Base-by-base conservation (phyloP, 2,888 invertebrate species). In the Neria commutata region DNA sequence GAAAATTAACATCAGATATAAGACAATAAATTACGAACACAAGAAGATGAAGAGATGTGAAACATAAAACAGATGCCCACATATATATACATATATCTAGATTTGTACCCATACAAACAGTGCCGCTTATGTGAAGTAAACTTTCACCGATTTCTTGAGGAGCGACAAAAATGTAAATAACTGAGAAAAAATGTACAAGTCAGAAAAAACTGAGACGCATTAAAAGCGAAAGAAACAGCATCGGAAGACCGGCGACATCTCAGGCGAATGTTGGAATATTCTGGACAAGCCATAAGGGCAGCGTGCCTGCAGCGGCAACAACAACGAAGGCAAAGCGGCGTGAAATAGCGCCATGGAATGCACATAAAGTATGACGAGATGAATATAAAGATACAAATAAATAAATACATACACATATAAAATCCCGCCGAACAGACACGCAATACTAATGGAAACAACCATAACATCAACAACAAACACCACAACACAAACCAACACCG, bases 101-200 rank as follows among this genome's bases (percentile, higher is more conserved):
- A 58, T 61, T 73, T 61, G 68, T 73, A 67, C 70, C 55, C 29
- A 63, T 61, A 72, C 72, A 71, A 71, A 72, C 54, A 63, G 54
- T 67, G 61, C 63, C 54, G 58, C 72, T 64, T 60, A 71, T 68
- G 68, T 67, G 33, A 67, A 72, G 26, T 29, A 54, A 60, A 74
- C 73, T 74, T 74, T 74, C 73, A 73, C 73, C 73, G 67, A 69
- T 74, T 74, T 74, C 68, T 68, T 68, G 54, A 62, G 68, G 56
- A 65, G 58, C 54, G 52, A 54, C 58, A 37, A 23, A 55, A 54
- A 51, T 47, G 19, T 29, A 29, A 29, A 47, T 26, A 37, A 19
- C 57, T 21, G 48, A 25, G 3, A 1, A 19, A 51, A 40, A 52
- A 37, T 17, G 56, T 16, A 16, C 51, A 40, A 16, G n/a, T n/a